Percentiles rank a stretch among this genome's conserved stretches.
Conservation (phyloP, 2,888 invertebrate genomes). For the Dexiosoma caninum region DNA sequence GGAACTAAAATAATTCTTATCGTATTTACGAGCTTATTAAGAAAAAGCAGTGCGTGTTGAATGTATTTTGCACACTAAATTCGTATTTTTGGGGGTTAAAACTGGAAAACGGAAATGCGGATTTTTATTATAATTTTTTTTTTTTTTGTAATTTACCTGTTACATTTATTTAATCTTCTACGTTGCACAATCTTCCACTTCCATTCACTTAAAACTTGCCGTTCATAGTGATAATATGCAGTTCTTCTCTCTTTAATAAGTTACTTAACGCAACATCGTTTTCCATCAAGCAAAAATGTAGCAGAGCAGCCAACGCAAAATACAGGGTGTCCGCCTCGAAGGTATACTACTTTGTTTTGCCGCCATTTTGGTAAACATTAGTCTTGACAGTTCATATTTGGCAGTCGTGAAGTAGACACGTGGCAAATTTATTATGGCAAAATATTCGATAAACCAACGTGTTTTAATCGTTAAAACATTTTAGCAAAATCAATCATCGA, state of each 20-base stretch:
- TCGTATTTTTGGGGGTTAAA: conserved; percentile 25
- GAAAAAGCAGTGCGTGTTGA: conserved; percentile 37
- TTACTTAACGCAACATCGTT: background rate
- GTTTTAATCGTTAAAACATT: too few relatives aligned
- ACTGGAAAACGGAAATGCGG: conserved; percentile 57
- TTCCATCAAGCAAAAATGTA: conserved; percentile 13
- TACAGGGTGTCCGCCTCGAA: too few relatives aligned
- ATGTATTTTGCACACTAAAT: conserved; percentile 42
- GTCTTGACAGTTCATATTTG: too few relatives aligned
- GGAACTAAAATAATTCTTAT: conserved; percentile 43
- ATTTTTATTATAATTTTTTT: conserved; percentile 43
- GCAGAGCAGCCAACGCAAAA: too few relatives aligned
- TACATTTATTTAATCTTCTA: conserved; percentile 5
- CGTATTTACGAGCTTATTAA: conserved; percentile 9
- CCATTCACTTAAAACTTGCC: conserved; percentile 3
- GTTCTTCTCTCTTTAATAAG: conserved; percentile 11
- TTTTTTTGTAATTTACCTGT: conserved; percentile 40
- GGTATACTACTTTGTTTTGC: too few relatives aligned
- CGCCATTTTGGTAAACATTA: too few relatives aligned
- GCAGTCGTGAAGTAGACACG: too few relatives aligned
- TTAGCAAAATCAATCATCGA: too few relatives aligned
- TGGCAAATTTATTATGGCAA: too few relatives aligned
- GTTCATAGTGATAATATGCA: background rate
- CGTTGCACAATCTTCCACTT: background rate
- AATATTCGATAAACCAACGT: too few relatives aligned